Base-by-base conservation (phyloP, 2,113 vertebrate species). In the Alaudala cheleensis region DNA sequence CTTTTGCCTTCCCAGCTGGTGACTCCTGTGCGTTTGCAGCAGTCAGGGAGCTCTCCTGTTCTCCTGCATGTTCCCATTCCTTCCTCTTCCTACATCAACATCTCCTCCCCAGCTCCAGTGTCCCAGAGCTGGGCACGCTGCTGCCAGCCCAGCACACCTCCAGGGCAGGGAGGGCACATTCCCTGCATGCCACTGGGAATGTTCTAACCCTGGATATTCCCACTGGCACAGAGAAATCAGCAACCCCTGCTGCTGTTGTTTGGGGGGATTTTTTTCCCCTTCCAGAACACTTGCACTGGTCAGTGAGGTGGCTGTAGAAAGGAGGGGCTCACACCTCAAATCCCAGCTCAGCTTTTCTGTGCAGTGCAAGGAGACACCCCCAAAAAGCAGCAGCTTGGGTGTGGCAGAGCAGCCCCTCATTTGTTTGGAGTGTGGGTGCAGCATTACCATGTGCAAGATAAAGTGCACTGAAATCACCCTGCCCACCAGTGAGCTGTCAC, bases 11-110 rank as follows among this genome's bases (percentile, higher is more conserved):
- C 56, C 39, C 45, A 54, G 60, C 34, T 72, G 60, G 49, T 18
- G 73, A 20, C 53, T 88, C 72, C 65, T 20, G 3, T 4, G 1
- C 2, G 1, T 10, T 29, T 0, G 0, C 23, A 25, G 3, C 14
- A 25, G 11, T 20, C 51, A 21, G 2, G 0, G 51, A 87, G 71
- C 54, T 53, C 66, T 88, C 58, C 45, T 60, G 14, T 61, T 57
- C 49, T n/a, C n/a, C 10, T 31, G 50, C 67, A 11, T 3, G 44
- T 26, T 54, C 42, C 11, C 24, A 3, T 12, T 85, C 65, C 66
- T 51, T 49, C 49, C 14, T 47, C 50, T 66, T 84, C 73, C 80
- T 40, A 14, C 40, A 37, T 29, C 4, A 6, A 9, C 40, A 19
- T 57, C 65, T 92, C 81, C 67, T 34, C 31, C 18, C 21, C 67